Evolutionary conservation across 2,797 vertebrate species (phyloP).

Genomic region (Sylvilagus floridanus): DNA sequence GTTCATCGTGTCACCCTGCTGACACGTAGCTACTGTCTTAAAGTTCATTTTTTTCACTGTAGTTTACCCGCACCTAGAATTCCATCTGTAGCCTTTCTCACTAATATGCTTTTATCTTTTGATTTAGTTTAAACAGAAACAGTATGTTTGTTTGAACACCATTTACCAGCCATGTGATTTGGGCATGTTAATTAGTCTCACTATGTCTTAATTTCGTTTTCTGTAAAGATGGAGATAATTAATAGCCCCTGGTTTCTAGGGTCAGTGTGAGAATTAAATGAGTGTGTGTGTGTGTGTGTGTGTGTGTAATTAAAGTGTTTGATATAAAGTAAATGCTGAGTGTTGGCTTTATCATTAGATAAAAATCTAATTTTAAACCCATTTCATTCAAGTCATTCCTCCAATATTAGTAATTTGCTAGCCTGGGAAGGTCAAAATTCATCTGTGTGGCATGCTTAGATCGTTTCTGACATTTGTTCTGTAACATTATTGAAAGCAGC

Average conservation of each 20-base stretch:
- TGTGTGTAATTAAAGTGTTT: not conserved
- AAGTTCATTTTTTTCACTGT: not conserved
- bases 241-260: not conserved
- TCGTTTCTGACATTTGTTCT: slow-evolving; percentile 5
- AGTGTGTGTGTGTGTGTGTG: not conserved
- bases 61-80: not conserved
- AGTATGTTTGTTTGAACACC: slow-evolving; percentile 32
- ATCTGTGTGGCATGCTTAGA: not conserved
- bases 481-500: not conserved
- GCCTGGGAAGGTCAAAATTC: not conserved
- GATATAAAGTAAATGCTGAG: not conserved
- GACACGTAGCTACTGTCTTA: not conserved
- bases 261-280: not conserved
- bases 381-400: not conserved
- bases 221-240: slow-evolving; percentile 44
- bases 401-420: slow-evolving; percentile 34
- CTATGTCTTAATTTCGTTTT: slow-evolving; percentile 57
- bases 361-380: slow-evolving; percentile 18
- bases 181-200: slow-evolving; percentile 5
- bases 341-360: slow-evolving; percentile 39
- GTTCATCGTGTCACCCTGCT: not conserved
- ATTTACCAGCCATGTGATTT: slow-evolving; percentile 28
- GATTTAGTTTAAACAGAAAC: slow-evolving; percentile 32
- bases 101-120: slow-evolving; percentile 22
- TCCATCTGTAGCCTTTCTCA: not conserved